Percentiles rank a stretch among this genome's conserved stretches.
phyloP scores from a whole-genome alignment of 1,140 invertebrate genomes.

The Papilio dardanus region DNA sequence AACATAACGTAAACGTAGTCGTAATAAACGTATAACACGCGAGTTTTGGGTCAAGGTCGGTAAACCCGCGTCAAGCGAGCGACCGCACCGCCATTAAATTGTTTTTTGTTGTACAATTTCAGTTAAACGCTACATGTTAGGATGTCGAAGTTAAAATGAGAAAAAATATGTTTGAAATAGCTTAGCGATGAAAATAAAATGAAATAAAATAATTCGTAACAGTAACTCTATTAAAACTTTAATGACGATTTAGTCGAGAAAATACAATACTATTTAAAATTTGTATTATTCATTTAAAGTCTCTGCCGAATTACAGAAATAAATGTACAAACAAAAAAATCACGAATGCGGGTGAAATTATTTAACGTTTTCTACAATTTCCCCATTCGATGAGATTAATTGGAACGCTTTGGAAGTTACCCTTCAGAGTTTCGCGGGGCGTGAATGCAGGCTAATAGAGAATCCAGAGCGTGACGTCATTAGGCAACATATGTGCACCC shows the following conservation, averaged over 20 bases:
- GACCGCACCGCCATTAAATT: conserved; percentile 22
- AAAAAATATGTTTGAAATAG: not conserved
- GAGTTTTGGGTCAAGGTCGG: conserved; percentile 23
- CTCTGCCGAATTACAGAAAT: not conserved
- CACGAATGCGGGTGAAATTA: not conserved
- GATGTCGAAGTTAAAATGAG: conserved; percentile 10
- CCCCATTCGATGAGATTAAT: conserved; percentile 40
- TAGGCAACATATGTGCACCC: conserved; percentile 53
- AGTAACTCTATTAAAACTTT: too few species aligned
- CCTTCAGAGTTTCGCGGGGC: conserved; percentile 41
- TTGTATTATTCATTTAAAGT: not conserved
- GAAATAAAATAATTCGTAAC: too few species aligned
- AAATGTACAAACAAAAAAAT: not conserved
- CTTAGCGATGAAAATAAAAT: not conserved
- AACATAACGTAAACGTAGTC: conserved; percentile 28
- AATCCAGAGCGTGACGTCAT: conserved; percentile 55
- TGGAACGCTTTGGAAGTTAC: conserved; percentile 39
- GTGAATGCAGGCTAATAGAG: conserved; percentile 42
- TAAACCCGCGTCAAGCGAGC: conserved; percentile 26
- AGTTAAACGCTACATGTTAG: not conserved
- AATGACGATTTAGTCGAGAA: not conserved
- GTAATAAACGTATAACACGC: conserved; percentile 25
- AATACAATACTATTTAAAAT: not conserved
- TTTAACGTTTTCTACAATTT: conserved; percentile 29
- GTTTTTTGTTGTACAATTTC: conserved; percentile 25